phyloP scores from a whole-genome alignment of 2,888 invertebrate genomes.

The Lycophotia porphyrea region DNA sequence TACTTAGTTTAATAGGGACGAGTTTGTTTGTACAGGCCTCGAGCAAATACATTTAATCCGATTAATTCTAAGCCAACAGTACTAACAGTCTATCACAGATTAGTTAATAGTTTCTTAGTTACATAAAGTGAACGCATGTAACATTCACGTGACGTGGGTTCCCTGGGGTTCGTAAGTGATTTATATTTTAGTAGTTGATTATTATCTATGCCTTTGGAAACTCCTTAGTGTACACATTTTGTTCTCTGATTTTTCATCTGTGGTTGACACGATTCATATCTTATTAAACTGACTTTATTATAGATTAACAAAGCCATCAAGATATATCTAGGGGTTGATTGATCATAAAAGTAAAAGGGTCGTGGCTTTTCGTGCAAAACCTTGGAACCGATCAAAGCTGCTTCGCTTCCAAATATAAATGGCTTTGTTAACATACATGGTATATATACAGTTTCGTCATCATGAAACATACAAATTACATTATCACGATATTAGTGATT shows the following conservation, averaged over 20 bases:
- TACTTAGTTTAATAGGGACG: constrained; percentile 29
- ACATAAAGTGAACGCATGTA: constrained; percentile 41
- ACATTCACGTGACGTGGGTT: constrained; percentile 38
- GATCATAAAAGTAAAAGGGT: not conserved
- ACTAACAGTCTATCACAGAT: constrained; percentile 38
- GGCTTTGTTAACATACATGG: not conserved
- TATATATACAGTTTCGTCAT: not conserved
- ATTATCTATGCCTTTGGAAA: constrained; percentile 16
- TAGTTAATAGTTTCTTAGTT: constrained; percentile 40
- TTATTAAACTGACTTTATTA: not conserved
- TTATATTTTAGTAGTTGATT: constrained; percentile 32
- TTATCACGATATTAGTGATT: not conserved
- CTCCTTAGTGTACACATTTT: not conserved
- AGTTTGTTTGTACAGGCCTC: constrained; percentile 33
- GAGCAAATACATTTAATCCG: constrained; percentile 40
- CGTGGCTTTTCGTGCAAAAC: not conserved
- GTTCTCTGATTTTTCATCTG: constrained; percentile 10
- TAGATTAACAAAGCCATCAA: not conserved
- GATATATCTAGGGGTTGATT: not conserved
- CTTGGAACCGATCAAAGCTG: constrained; percentile 9
- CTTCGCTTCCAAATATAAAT: not conserved
- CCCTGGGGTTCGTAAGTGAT: constrained; percentile 48
- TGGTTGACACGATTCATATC: not conserved
- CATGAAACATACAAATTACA: not conserved
- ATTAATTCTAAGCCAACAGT: constrained; percentile 33